A percentile compares a stretch with the other conserved stretches of the same genome.
These are phyloP conservation scores for Dermolepida albohirtum DNA, from an alignment of 2,888 invertebrate genomes.

Conservation along the genomic window DNA sequence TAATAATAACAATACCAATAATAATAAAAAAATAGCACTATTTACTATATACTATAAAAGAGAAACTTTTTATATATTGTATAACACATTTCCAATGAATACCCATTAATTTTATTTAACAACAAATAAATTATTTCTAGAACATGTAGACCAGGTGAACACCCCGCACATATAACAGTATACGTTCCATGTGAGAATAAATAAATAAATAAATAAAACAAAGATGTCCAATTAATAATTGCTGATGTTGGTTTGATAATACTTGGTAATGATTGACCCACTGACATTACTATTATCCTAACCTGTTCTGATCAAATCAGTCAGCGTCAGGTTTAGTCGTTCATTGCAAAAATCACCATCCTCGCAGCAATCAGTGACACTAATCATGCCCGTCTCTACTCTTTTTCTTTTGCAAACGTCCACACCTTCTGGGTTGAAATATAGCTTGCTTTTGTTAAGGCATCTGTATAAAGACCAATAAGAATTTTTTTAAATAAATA, in stretches of 20 bases:
- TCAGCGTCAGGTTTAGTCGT: slow-evolving; percentile 69
- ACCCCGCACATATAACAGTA: slow-evolving; percentile 37
- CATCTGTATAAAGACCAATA: slow-evolving; percentile 46
- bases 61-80: no score
- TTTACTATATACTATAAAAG: no score
- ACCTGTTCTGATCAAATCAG: slow-evolving; percentile 38
- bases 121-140: no score
- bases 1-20: no score
- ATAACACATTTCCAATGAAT: no score
- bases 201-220: slow-evolving; percentile 34
- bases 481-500: slow-evolving; percentile 20
- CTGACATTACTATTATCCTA: slow-evolving; percentile 37
- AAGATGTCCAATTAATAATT: slow-evolving; percentile 22
- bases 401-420: slow-evolving; percentile 56
- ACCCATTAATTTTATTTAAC: no score
- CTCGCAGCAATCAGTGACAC: slow-evolving; percentile 81
- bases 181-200: slow-evolving; percentile 25
- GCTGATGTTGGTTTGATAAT: slow-evolving; percentile 29
- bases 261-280: slow-evolving; percentile 42
- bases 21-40: no score
- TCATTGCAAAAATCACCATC: slow-evolving; percentile 80
- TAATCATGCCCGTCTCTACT: slow-evolving; percentile 38
- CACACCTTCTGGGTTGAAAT: slow-evolving; percentile 51
- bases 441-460: slow-evolving; percentile 48
- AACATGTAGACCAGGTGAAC: slow-evolving; percentile 30